Conservation (phyloP, 1,140 invertebrate species). For the Zophobas morio region DNA sequence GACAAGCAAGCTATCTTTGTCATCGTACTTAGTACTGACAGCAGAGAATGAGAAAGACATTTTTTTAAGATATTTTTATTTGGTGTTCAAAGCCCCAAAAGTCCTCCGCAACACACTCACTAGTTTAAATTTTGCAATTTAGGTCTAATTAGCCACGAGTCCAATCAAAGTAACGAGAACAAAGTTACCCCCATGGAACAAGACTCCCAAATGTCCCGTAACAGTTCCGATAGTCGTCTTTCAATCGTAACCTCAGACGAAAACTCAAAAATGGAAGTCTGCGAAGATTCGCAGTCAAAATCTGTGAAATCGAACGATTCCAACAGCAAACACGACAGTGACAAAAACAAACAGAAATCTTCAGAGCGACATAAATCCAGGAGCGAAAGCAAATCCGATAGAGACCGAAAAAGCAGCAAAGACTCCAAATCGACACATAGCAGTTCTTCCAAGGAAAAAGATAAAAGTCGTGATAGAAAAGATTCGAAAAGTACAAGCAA, state of each 20-base stretch:
- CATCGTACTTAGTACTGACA: too few species aligned
- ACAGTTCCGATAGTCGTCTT: constrained; percentile 74
- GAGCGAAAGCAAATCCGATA: constrained; percentile 62
- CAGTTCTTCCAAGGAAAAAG: constrained; percentile 65
- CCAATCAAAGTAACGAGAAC: constrained; percentile 56
- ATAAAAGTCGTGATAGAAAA: constrained; percentile 56
- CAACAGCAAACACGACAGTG: constrained; percentile 18
- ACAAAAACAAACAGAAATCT: constrained; percentile 61
- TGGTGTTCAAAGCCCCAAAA: too few species aligned
- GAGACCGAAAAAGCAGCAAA: constrained; percentile 67
- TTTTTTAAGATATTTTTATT: too few species aligned
- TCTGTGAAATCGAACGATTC: constrained; percentile 39
- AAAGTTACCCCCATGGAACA: constrained; percentile 68
- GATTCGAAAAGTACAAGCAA: constrained; percentile 54
- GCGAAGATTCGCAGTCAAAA: constrained; percentile 58
- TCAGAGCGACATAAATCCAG: constrained; percentile 62
- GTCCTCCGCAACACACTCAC: too few species aligned
- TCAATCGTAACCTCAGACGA: constrained; percentile 70
- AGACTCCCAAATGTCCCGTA: constrained; percentile 74
- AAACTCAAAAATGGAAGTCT: constrained; percentile 65
- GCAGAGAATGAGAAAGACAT: too few species aligned
- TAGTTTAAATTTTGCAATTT: constrained; percentile 63
- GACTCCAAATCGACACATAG: constrained; percentile 60
- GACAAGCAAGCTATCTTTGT: too few species aligned
- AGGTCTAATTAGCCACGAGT: constrained; percentile 65